Conservation (phyloP, 2,797 vertebrate species). For the Gila robusta region DNA sequence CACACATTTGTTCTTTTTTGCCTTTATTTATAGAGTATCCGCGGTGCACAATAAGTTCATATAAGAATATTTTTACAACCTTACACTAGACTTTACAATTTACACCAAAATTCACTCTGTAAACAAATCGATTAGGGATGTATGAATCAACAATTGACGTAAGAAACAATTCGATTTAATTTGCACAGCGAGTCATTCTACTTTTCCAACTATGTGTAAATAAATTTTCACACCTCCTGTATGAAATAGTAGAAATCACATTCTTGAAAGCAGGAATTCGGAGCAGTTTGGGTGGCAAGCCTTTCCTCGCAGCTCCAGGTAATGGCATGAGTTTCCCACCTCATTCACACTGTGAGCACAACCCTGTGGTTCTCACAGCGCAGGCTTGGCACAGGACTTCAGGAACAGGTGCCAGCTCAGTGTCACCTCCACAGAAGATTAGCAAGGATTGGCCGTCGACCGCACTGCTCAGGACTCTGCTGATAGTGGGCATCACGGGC, state of each 20-base stretch:
- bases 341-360: slow-evolving; percentile 36
- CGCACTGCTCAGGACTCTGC: not conserved
- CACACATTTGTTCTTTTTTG: too few relatives aligned
- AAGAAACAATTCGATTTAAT: too few relatives aligned
- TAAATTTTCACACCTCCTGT: not conserved
- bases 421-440: slow-evolving; percentile 62
- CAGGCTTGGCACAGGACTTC: slow-evolving; percentile 8
- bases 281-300: not conserved
- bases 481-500: slow-evolving; percentile 16
- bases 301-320: slow-evolving; percentile 25
- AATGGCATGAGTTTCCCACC: slow-evolving; percentile 13
- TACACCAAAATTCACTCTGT: too few relatives aligned
- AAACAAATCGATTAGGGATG: too few relatives aligned
- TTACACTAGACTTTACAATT: too few relatives aligned
- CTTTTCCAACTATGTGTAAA: too few relatives aligned
- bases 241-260: not conserved
- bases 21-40: too few relatives aligned
- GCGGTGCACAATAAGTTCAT: too few relatives aligned
- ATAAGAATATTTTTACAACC: too few relatives aligned
- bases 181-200: too few relatives aligned
- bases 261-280: not conserved
- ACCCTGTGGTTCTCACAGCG: not conserved
- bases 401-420: slow-evolving; percentile 43
- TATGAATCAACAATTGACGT: too few relatives aligned
- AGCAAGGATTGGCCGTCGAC: slow-evolving; percentile 25